Base-by-base conservation (phyloP, 1,140 invertebrate species). In the Polypedilum vanderplanki region DNA sequence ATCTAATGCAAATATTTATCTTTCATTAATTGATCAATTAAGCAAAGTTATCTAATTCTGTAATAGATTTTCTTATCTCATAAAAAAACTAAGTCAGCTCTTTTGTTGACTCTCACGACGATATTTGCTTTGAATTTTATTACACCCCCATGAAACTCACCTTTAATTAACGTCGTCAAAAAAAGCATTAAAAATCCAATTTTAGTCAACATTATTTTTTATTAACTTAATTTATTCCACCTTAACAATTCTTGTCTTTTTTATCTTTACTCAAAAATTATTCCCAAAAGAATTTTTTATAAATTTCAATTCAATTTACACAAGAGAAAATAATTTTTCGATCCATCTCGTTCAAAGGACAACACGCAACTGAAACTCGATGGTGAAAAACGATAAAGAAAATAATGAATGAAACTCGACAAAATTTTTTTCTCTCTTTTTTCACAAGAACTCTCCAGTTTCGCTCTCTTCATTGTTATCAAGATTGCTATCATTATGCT, bases 1-100 rank as follows among this genome's bases (percentile, higher is more conserved):
- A n/a, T n/a, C 46, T n/a, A 57, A 57, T 57, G 46, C 46, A 57
- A 57, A 57, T 15, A n/a, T 57, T 57, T 57, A 57, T n/a, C 46
- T 4, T 57, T 57, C 46, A 57, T 57, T 57, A 57, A 57, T n/a
- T 12, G 46, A 57, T n/a, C 46, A n/a, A 57, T 57, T 57, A 57
- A 57, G 46, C n/a, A 57, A n/a, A 57, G 9, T 57, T 57, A 57
- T 57, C 46, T 57, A 57, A 12, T 57, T 57, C 24, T 3, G 24
- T 1, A 1, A 33, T 33, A 33, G 24, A 33, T 33, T 33, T 33
- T 33, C 24, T 33, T 33, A 33, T 33, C 24, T 33, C 24, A 33
- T 33, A 33, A 33, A n/a, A n/a, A n/a, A 33, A 33, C 24, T 5
- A 33, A 33, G 24, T 33, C 24, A 33, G 24, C 24, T 33, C 5